Evolutionary conservation across 2,888 invertebrate genomes (phyloP).

Genomic region (Adelphocoris suturalis): DNA sequence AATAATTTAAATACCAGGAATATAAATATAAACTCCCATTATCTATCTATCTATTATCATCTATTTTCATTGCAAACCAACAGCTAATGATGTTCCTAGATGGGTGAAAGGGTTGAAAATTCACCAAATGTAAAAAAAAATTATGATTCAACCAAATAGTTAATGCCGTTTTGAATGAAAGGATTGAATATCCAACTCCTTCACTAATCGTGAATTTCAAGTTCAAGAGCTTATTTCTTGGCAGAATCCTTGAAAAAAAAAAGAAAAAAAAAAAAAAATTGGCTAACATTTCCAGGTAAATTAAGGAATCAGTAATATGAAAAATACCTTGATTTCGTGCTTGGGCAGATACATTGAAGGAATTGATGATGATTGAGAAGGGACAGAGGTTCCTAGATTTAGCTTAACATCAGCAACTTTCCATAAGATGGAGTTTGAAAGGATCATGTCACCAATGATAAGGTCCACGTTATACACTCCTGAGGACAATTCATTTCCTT

Average conservation of each 20-base stretch:
- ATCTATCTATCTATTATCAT: too few relatives aligned
- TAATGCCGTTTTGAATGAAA: too few relatives aligned
- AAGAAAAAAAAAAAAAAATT: conserved; percentile 7
- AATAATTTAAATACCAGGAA: not conserved
- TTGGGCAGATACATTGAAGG: conserved; percentile 80
- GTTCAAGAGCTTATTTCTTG: too few relatives aligned
- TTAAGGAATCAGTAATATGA: not conserved
- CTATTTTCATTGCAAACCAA: too few relatives aligned
- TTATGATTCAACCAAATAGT: too few relatives aligned
- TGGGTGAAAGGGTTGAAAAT: too few relatives aligned
- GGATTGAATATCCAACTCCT: too few relatives aligned
- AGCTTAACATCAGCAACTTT: conserved; percentile 87
- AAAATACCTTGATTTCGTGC: conserved; percentile 82
- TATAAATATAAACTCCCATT: too few relatives aligned
- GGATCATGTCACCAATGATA: conserved; percentile 93
- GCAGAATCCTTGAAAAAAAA: too few relatives aligned
- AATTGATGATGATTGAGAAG: conserved; percentile 77
- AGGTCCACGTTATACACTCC: conserved; percentile 91
- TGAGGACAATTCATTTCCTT: conserved; percentile 89
- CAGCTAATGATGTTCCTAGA: too few relatives aligned
- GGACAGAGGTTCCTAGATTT: conserved; percentile 80
- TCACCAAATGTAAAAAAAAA: too few relatives aligned
- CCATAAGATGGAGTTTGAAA: conserved; percentile 95
- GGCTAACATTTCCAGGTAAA: not conserved
- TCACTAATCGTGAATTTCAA: too few relatives aligned